These are phyloP conservation scores for Clarias platycephalus DNA, from an alignment of 2,797 vertebrate genomes.

Conservation along the genomic window DNA sequence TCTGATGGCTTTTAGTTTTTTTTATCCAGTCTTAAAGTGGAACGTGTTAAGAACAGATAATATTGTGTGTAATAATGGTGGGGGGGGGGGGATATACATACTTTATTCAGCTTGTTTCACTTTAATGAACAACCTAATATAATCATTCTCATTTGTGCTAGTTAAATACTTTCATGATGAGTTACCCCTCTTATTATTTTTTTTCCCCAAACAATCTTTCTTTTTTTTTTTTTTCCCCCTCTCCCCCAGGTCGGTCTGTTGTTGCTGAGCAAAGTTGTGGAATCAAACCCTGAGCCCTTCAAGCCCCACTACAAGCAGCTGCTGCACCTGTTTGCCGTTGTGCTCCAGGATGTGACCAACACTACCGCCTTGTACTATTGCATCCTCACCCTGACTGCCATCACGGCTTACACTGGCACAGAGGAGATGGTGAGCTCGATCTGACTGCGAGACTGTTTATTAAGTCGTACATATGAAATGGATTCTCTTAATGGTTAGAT, in stretches of 20 bases:
- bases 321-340: conserved; percentile 76
- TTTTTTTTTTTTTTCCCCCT: background rate
- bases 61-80: background rate
- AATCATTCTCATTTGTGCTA: background rate
- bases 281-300: conserved; percentile 82
- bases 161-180: background rate
- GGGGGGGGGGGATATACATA: too few relatives aligned
- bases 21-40: background rate
- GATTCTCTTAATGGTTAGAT: background rate
- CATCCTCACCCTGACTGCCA: conserved; percentile 79
- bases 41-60: background rate
- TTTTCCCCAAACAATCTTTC: background rate
- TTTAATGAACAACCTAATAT: background rate
- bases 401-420: conserved; percentile 73
- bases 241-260: conserved; percentile 78
- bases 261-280: conserved; percentile 83
- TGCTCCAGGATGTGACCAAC: conserved; percentile 77
- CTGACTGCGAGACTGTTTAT: background rate
- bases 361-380: conserved; percentile 81
- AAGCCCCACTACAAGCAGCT: conserved; percentile 80
- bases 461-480: too few relatives aligned
- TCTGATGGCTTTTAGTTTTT: background rate
- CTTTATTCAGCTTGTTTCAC: background rate
- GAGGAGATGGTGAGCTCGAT: conserved; percentile 79
- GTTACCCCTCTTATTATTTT: too few relatives aligned